Conservation (phyloP, 2,797 vertebrate species). For the Enoplosus armatus region DNA sequence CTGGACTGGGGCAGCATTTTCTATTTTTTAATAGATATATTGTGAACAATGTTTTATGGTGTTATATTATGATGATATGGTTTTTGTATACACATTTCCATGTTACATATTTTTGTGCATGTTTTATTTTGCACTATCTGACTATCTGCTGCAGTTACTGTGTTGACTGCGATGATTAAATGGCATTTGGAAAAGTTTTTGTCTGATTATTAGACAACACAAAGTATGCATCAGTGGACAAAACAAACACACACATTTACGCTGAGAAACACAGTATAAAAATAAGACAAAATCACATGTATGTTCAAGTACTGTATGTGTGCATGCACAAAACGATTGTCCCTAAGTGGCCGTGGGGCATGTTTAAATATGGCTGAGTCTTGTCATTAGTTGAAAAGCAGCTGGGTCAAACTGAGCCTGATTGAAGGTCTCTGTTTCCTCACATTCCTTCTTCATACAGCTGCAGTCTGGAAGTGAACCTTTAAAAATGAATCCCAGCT, state of each 20-base stretch:
- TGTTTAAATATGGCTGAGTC: conserved; percentile 6
- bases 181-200: conserved; percentile 8
- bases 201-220: conserved; percentile 13
- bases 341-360: conserved; percentile 67
- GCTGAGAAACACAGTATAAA: no score
- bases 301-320: no score
- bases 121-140: conserved; percentile 63
- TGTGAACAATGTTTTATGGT: conserved; percentile 38
- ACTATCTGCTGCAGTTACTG: no score
- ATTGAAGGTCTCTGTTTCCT: conserved; percentile 42
- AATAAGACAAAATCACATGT: no score
- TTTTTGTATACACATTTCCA: no score
- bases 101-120: conserved; percentile 41
- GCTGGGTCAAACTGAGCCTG: conserved; percentile 42
- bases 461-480: conserved; percentile 79
- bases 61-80: no score
- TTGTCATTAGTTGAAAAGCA: conserved; percentile 35
- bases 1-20: conserved; percentile 35
- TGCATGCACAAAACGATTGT: conserved; percentile 6
- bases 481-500: conserved; percentile 69
- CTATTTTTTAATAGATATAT: conserved; percentile 35
- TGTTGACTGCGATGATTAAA: conserved; percentile 66
- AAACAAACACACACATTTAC: no score
- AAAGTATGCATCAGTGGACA: no score
- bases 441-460: conserved; percentile 75